A percentile compares a stretch with the other conserved stretches of the same genome.
phyloP scores from a whole-genome alignment of 1,140 invertebrate species.

The Macrotrachela quadricornifera region DNA sequence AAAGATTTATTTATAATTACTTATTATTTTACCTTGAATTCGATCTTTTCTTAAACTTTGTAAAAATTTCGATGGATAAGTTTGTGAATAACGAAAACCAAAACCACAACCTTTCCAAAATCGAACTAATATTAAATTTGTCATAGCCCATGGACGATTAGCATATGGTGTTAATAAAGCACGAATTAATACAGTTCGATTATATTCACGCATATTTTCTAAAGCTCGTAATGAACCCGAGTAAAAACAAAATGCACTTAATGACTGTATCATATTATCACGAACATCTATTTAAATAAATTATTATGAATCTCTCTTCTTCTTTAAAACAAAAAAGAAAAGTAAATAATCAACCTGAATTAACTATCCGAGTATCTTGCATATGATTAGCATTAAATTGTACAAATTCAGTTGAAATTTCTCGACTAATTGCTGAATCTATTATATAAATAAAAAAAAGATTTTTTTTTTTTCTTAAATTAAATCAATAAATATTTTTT shows the following conservation, averaged over 20 bases:
- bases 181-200: conserved; percentile 39
- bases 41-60: not conserved
- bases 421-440: not conserved
- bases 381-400: conserved; percentile 52
- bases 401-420: conserved; percentile 19
- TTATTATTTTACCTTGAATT: not conserved
- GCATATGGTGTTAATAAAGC: conserved; percentile 53
- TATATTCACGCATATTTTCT: conserved; percentile 39
- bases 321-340: conserved; percentile 5
- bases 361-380: conserved; percentile 48
- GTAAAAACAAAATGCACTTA: conserved; percentile 47
- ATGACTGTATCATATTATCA: conserved; percentile 49
- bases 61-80: conserved; percentile 33
- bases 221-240: conserved; percentile 37
- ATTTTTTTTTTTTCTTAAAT: too few species aligned
- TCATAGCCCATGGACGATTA: conserved; percentile 60
- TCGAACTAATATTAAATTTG: conserved; percentile 57
- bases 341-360: conserved; percentile 29
- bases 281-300: conserved; percentile 44
- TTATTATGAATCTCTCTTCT: too few species aligned
- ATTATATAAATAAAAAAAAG: not conserved
- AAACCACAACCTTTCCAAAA: conserved; percentile 61
- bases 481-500: not conserved
- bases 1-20: conserved; percentile 4
- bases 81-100: conserved; percentile 48